Evolutionary conservation across 2,797 vertebrate species (phyloP).

Genomic region (Falco novaeseelandiae): DNA sequence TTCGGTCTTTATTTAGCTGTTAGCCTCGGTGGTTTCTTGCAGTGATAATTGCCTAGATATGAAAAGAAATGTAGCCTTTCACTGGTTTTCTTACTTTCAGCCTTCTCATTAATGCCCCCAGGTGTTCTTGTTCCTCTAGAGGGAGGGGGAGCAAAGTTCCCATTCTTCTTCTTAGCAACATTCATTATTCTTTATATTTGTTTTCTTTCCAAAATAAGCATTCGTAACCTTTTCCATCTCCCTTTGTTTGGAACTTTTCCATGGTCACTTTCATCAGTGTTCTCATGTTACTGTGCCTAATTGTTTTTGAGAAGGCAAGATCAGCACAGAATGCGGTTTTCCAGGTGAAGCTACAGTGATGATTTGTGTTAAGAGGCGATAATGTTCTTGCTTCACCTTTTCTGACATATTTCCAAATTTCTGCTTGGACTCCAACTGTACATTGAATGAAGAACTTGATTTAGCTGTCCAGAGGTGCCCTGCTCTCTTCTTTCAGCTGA

Average conservation of each 20-base stretch:
- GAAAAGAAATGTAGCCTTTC: constrained; percentile 1
- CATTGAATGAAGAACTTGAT: not conserved
- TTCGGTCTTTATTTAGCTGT: not conserved
- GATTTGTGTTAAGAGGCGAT: not conserved
- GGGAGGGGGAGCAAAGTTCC: not conserved
- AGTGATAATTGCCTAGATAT: not conserved
- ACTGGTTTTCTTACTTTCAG: not conserved
- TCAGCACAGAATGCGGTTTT: not conserved
- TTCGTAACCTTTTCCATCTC: not conserved
- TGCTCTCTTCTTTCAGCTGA: not conserved
- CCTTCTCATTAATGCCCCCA: not conserved
- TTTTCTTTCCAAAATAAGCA: constrained; percentile 6
- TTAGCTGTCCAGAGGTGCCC: not conserved
- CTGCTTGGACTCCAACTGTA: not conserved
- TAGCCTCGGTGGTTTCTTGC: not conserved
- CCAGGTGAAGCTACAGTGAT: not conserved
- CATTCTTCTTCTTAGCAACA: not conserved
- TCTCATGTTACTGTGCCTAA: not conserved
- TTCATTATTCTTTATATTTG: constrained; percentile 6
- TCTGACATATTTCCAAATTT: not conserved
- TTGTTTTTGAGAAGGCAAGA: not conserved
- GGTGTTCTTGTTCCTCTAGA: not conserved
- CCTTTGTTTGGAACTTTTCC: not conserved
- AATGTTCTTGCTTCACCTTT: not conserved
- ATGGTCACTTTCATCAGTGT: not conserved